Conservation (phyloP, 1,140 invertebrate species). For the Drosophila ercepeae region DNA sequence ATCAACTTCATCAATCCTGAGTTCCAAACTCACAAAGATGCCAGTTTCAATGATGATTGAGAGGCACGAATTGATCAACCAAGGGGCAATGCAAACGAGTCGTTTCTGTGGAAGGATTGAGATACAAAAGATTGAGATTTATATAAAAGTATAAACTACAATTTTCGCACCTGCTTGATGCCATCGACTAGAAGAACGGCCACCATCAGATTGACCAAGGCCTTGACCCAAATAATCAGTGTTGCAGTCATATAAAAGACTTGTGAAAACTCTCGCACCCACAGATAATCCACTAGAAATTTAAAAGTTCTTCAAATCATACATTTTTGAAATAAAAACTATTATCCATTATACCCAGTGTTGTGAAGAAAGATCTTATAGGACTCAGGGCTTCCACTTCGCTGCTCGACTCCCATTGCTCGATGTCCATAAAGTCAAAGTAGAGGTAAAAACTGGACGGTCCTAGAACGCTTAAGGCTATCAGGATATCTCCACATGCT, state of each 20-base stretch:
- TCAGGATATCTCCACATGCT: constrained; percentile 61
- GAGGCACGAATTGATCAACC: constrained; percentile 70
- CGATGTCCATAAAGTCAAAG: constrained; percentile 65
- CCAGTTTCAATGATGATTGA: constrained; percentile 72
- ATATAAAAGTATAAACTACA: not conserved
- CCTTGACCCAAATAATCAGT: constrained; percentile 74
- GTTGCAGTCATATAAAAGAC: constrained; percentile 80
- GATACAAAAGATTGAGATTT: not conserved
- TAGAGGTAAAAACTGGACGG: constrained; percentile 72
- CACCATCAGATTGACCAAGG: constrained; percentile 76
- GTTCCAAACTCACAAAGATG: constrained; percentile 70
- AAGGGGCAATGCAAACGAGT: constrained; percentile 78
- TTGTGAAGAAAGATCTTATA: constrained; percentile 61
- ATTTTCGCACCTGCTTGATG: constrained; percentile 73
- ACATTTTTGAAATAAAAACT: too few relatives aligned
- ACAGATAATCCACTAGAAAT: constrained; percentile 69
- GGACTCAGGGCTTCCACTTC: constrained; percentile 69
- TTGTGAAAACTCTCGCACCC: constrained; percentile 75
- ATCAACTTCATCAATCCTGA: constrained; percentile 77
- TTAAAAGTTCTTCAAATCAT: too few relatives aligned
- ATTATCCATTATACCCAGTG: constrained; percentile 66
- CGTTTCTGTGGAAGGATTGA: constrained; percentile 57
- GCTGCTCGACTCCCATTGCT: constrained; percentile 57
- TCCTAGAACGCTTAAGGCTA: constrained; percentile 50
- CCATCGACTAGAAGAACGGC: constrained; percentile 75